Evolutionary conservation across 2,797 vertebrate species (phyloP), one percentile per base, ranked within the genome.

Genomic region (Oryzias dopingdopingensis): DNA sequence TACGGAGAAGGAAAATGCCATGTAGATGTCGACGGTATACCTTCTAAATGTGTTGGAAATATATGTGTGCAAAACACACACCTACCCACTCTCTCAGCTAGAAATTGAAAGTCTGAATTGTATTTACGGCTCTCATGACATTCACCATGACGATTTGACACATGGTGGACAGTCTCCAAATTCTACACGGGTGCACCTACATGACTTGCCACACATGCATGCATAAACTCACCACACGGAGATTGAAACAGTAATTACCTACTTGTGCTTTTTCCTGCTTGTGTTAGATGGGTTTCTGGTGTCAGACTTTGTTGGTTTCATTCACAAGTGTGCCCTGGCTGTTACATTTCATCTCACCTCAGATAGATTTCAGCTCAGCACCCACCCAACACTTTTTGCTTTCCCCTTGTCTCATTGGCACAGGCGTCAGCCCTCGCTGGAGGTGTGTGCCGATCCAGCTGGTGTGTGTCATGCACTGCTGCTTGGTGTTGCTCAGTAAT

Each of bases 401-500:
- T 53, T 48, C 72, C 67, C 43, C 62, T 54, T 45, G 73, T 84
- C 85, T 88, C 72, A 43, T 74, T 86, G 81, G 84, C 81, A 66
- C 79, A 50, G 67, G 42, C 74, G 53, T 71, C 48, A 14, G 61
- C 75, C 80, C 83, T 81, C 81, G 52, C 68, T 32, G 67, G 83
- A 85, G 81, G 86, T 86, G 81, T 76, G 72, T 49, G 54, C 74
- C 64, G 45, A 79, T 85, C 80, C 86, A 90, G 88, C 88, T 85
- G 84, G 88, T 86, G 79, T 73, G 84, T 86, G 86, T 87, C 86
- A 88, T 71, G 83, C 82, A 88, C 86, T 71, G 78, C 72, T 85
- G 83, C 87, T 75, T 68, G 69, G 82, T 81, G 58, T 81, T 77
- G 76, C 75, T 85, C 82, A 64, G 79, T 86, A 84, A 89, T 80